Evolutionary conservation across 2,888 invertebrate genomes (phyloP).

Genomic region (Acleris emargana): DNA sequence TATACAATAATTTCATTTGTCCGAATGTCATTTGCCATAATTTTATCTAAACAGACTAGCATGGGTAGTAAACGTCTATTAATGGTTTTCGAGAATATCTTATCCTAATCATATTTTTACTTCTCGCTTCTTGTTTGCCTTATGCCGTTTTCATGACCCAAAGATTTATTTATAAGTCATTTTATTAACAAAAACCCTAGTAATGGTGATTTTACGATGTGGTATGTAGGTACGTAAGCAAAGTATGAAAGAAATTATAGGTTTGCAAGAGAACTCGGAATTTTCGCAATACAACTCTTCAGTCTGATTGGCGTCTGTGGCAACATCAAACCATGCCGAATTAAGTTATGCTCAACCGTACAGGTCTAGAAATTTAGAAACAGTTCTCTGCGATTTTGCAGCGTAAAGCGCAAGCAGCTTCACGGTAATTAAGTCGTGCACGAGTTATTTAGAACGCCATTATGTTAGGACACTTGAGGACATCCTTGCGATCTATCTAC

Average conservation of each 20-base stretch:
- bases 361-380: not conserved
- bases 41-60: too few relatives aligned
- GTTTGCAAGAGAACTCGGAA: conserved; percentile 34
- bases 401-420: conserved; percentile 27
- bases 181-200: too few relatives aligned
- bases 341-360: conserved; percentile 12
- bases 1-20: too few relatives aligned
- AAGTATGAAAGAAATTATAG: not conserved
- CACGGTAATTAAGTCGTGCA: conserved; percentile 40
- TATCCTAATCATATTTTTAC: too few relatives aligned
- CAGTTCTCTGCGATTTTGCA: conserved; percentile 23
- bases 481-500: conserved; percentile 38
- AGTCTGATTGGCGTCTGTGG: conserved; percentile 46
- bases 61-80: too few relatives aligned
- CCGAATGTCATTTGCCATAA: too few relatives aligned
- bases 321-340: conserved; percentile 38
- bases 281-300: conserved; percentile 38
- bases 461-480: conserved; percentile 36
- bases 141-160: too few relatives aligned
- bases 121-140: too few relatives aligned
- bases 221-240: too few relatives aligned
- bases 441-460: conserved; percentile 45
- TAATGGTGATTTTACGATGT: too few relatives aligned
- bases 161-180: too few relatives aligned
- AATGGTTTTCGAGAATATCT: too few relatives aligned